Evolutionary conservation across 2,797 vertebrate species (phyloP), one percentile per base, ranked within the genome.

Genomic region (Chrosomus eos): DNA sequence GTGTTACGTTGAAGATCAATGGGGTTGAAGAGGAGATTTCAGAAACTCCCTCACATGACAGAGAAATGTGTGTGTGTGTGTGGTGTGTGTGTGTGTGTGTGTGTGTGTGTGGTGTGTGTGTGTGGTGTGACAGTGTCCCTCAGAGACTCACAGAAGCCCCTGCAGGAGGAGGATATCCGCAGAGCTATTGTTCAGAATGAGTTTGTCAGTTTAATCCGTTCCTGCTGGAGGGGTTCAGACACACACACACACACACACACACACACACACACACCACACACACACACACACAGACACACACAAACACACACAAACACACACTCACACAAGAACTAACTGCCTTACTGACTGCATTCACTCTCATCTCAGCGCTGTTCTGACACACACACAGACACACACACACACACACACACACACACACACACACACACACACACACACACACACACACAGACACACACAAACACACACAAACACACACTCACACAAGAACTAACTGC

Each of bases 81-180:
- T 0, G 45, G 4, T 16, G 45, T 16, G 45, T 48, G 43, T 81
- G 79, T 19, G 43, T 53, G 71, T 13, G 38, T 55, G 28, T 66
- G 55, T 70, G 43, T 82, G 58, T 86, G 36, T 76, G 79, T 14
- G 45, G 45, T 43, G 62, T 8, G 73, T 58, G 16, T n/a, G 43
- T 36, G 64, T 26, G 11, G 11, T 70, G 48, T 8, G 4, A 38
- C 79, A 70, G 66, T 33, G 14, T 51, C 28, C 38, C 48, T 23
- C 6, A n/a, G 31, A 33, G 31, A 33, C 43, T 82, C 43, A 26
- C 74, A 78, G 53, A 38, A 45, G 36, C 45, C 40, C 66, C 38
- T 7, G 68, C 53, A 72, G 67, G 21, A 81, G 79, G 51, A 77
- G 67, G 78, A 80, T n/a, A 53, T 80, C 78, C 78, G 31, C 64